Percentiles rank a stretch among this genome's conserved stretches.
These are phyloP conservation scores for Mus pahari DNA, from an alignment of 2,113 vertebrate genomes.

Conservation along the genomic window DNA sequence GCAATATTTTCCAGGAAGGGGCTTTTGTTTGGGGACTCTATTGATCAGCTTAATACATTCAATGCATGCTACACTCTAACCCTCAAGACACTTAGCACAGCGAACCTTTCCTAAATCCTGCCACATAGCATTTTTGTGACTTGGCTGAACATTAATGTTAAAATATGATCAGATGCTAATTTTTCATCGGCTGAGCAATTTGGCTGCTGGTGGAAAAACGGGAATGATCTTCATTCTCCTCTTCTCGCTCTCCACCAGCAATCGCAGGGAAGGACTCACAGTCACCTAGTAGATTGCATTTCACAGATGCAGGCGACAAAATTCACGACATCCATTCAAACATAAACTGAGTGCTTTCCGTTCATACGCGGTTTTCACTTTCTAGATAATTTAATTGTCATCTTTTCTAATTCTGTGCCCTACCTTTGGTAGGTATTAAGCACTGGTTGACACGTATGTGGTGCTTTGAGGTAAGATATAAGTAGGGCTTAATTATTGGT, in stretches of 20 bases:
- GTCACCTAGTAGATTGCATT: not conserved
- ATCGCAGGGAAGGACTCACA: not conserved
- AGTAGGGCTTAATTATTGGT: not conserved
- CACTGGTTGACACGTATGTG: not conserved
- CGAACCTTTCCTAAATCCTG: slow-evolving; percentile 1
- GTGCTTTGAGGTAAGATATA: not conserved
- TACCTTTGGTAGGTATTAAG: not conserved
- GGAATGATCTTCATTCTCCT: not conserved
- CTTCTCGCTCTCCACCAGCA: not conserved
- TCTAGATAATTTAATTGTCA: not conserved
- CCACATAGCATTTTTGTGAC: not conserved
- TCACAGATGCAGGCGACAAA: not conserved
- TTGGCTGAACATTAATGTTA: slow-evolving; percentile 1
- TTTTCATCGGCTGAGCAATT: not conserved
- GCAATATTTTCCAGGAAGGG: not conserved
- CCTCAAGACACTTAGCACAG: not conserved
- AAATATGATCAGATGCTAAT: not conserved
- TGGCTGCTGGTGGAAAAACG: not conserved
- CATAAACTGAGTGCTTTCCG: not conserved
- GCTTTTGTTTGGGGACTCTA: not conserved
- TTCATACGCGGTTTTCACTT: not conserved
- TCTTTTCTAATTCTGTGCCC: not conserved
- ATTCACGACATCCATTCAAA: not conserved
- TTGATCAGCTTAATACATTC: slow-evolving; percentile 39
- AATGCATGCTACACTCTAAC: not conserved